Conservation (phyloP, 1,140 invertebrate genomes). For the Polypedilum vanderplanki region DNA sequence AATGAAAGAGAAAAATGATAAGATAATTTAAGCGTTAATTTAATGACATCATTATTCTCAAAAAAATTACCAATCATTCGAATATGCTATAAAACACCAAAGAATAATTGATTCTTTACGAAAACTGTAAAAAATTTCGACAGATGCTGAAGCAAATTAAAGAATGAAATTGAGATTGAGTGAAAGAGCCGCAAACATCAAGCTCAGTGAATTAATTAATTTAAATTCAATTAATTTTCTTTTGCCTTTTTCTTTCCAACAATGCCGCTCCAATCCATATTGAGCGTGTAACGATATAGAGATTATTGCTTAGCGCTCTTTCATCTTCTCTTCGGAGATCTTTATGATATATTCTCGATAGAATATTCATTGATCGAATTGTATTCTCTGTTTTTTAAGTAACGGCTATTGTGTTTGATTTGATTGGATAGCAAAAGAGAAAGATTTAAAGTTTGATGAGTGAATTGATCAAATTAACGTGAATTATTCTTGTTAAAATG, state of each 20-base stretch:
- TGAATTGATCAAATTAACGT: no score
- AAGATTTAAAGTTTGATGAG: background rate
- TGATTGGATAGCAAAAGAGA: background rate
- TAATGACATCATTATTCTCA: no score
- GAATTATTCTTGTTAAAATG: no score
- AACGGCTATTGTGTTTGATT: background rate
- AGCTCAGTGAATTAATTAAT: slow-evolving; percentile 21
- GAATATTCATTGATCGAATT: no score
- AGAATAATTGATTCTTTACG: no score
- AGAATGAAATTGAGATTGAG: no score
- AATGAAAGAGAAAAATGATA: no score
- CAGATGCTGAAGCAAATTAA: no score
- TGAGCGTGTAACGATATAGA: slow-evolving; percentile 10
- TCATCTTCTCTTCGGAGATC: background rate
- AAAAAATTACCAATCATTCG: no score
- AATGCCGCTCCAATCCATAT: background rate
- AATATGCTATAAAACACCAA: no score
- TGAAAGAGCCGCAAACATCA: background rate
- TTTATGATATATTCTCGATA: background rate
- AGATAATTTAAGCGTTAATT: no score
- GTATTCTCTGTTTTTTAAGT: background rate
- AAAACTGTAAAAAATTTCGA: no score
- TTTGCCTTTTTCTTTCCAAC: background rate
- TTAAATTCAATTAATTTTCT: slow-evolving; percentile 28
- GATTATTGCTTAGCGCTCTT: background rate